Percentiles rank a stretch among this genome's conserved stretches.
phyloP scores from a whole-genome alignment of 2,888 invertebrate species.

The Resseliella maxima region DNA sequence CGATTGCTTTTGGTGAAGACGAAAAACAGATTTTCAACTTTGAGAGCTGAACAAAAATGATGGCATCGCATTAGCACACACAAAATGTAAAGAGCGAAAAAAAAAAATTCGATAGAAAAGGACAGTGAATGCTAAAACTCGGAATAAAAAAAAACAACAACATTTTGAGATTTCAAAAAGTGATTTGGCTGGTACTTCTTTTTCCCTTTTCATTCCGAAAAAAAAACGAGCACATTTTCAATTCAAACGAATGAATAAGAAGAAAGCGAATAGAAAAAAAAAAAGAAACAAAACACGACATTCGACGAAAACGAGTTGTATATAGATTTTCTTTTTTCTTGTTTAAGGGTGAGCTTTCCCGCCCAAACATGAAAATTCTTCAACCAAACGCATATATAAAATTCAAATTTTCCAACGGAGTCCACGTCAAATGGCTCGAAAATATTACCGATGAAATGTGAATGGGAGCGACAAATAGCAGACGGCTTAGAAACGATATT shows the following conservation, averaged over 20 bases:
- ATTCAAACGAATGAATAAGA: not conserved
- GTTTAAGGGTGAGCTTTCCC: not conserved
- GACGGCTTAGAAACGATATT: conserved; percentile 45
- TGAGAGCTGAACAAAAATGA: not conserved
- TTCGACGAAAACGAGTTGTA: conserved; percentile 9
- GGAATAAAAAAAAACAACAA: not conserved
- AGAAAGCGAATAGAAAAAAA: not conserved
- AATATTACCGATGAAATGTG: conserved; percentile 32
- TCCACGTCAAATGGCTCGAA: conserved; percentile 30
- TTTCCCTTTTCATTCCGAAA: not conserved
- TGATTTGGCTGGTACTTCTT: not conserved
- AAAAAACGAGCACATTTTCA: not conserved
- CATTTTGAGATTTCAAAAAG: conserved; percentile 40
- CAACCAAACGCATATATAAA: not conserved
- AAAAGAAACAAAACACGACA: not conserved
- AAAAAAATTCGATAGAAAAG: too few species aligned
- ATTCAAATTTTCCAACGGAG: not conserved
- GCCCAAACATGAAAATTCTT: not conserved
- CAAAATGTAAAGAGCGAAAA: not conserved
- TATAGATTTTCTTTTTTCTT: not conserved
- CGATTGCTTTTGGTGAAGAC: not conserved
- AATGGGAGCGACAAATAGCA: conserved; percentile 42
- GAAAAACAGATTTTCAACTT: conserved; percentile 45
- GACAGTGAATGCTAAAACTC: not conserved
- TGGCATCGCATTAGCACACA: not conserved